Evolutionary conservation across 2,113 vertebrate species (phyloP).

Genomic region (Mesembrinibis cayennensis): DNA sequence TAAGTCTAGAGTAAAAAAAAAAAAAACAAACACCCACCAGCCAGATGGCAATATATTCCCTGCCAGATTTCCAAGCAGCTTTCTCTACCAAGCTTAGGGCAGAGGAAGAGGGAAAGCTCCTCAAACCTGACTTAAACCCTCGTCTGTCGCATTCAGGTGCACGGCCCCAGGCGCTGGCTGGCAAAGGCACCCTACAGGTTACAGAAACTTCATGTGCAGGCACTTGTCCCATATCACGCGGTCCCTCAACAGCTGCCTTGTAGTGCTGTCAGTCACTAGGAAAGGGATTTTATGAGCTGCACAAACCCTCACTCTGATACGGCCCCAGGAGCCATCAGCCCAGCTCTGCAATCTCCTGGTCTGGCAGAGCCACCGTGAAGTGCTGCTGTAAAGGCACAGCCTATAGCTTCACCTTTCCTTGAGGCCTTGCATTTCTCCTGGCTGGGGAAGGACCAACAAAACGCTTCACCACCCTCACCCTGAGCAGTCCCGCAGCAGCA

Average conservation of each 20-base stretch:
- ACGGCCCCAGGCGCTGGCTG: background rate
- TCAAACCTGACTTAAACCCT: background rate
- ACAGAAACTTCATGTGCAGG: background rate
- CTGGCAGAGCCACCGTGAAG: background rate
- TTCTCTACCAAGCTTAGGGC: background rate
- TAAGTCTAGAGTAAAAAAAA: background rate
- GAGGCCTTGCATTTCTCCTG: background rate
- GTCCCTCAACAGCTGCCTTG: background rate
- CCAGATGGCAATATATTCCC: slow-evolving; percentile 37
- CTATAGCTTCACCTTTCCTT: background rate
- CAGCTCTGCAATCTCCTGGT: background rate
- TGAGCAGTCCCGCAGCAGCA: background rate
- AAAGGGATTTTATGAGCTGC: background rate
- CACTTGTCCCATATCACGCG: background rate
- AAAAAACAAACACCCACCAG: background rate
- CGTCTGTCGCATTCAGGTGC: background rate
- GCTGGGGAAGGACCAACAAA: background rate
- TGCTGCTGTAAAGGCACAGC: background rate
- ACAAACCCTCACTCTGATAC: background rate
- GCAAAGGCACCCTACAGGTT: background rate
- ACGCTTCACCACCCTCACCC: background rate
- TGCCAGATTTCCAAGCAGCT: slow-evolving; percentile 30
- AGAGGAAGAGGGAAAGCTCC: background rate
- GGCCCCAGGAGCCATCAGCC: background rate
- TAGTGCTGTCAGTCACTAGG: background rate